Base-by-base conservation (phyloP, 2,888 invertebrate species). In the Choreutis nemorana region DNA sequence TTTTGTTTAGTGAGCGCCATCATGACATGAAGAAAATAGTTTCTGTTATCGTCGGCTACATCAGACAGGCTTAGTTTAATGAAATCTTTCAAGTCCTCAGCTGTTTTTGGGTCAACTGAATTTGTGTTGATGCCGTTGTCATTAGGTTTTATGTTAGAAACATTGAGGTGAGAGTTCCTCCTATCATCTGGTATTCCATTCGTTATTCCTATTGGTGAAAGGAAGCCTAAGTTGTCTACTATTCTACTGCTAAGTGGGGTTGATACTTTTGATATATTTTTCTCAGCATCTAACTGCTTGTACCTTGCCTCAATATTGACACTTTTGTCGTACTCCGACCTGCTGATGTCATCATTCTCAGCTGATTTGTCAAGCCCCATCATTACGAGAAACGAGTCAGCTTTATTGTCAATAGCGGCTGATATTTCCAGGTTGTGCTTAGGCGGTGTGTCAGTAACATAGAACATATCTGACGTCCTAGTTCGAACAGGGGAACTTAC, bases 1-100 rank as follows among this genome's bases (percentile, higher is more conserved):
- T 75, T 71, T 35, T 78, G 77, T 42, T 79, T 80, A 1, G 78
- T 78, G 10, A 79, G 48, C 14, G 66, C 68, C 71, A 79, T 71
- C 67, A 75, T 77, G n/a, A 75, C 59, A 31, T 70, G 67, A 1
- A 77, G 56, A 36, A 71, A 78, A 46, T 71, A 70, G 40, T 72
- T 71, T 30, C 65, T 56, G 33, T 67, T 77, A 31, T 75, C 70
- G 41, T 71, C 70, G 2, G 71, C 57, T 2, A 72, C 59, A 51
- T 79, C 75, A 1, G 64, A 50, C 22, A 77, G 34, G 21, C 56
- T 54, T 16, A 68, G 39, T 40, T 68, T 68, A 1, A 79, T 55
- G 32, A 68, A 75, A 34, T 79, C 71, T 46, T 78, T 79, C 11
- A 79, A 39, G 15, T 79, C 79, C 26, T 73, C 68, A 8, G 60